Evolutionary conservation across 2,888 invertebrate genomes (phyloP).

Genomic region (Ditylenchus weischeri): DNA sequence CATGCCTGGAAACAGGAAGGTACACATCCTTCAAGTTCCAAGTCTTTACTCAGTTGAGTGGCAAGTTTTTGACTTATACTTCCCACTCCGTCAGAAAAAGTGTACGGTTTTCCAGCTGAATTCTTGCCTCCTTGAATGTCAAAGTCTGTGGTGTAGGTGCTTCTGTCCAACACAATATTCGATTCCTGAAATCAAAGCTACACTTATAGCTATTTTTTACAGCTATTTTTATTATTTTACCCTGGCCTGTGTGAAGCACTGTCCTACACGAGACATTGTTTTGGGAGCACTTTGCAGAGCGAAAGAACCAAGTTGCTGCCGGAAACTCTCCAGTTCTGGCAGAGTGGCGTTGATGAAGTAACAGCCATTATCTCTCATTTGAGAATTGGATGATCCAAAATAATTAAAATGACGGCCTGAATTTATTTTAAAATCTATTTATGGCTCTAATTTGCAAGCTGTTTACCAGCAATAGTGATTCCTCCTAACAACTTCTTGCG

Average conservation of each 20-base stretch:
- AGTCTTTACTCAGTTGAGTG: conserved; percentile 26
- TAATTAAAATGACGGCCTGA: conserved; percentile 42
- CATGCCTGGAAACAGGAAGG: conserved; percentile 34
- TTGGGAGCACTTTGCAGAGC: conserved; percentile 54
- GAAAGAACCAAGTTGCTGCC: conserved; percentile 41
- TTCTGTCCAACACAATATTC: too few relatives aligned
- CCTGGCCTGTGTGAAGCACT: conserved; percentile 40
- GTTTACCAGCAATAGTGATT: conserved; percentile 42
- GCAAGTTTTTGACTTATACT: conserved; percentile 45
- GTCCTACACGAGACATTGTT: conserved; percentile 39
- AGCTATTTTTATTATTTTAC: conserved; percentile 12
- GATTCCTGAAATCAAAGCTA: too few relatives aligned
- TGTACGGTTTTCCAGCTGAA: conserved; percentile 32
- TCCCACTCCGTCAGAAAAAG: conserved; percentile 51
- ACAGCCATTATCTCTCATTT: conserved; percentile 57
- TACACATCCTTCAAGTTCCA: conserved; percentile 35
- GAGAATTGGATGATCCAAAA: conserved; percentile 57
- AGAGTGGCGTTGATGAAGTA: conserved; percentile 45
- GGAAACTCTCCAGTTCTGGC: conserved; percentile 31
- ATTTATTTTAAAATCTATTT: neutral
- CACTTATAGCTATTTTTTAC: too few relatives aligned
- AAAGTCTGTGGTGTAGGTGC: too few relatives aligned
- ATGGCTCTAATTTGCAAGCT: neutral
- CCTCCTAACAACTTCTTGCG: conserved; percentile 37
- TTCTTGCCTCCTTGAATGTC: conserved; percentile 34